Percentiles rank a stretch among this genome's conserved stretches.
These are phyloP conservation scores for Tinea semifulvella DNA, from an alignment of 2,888 invertebrate genomes.

Conservation along the genomic window DNA sequence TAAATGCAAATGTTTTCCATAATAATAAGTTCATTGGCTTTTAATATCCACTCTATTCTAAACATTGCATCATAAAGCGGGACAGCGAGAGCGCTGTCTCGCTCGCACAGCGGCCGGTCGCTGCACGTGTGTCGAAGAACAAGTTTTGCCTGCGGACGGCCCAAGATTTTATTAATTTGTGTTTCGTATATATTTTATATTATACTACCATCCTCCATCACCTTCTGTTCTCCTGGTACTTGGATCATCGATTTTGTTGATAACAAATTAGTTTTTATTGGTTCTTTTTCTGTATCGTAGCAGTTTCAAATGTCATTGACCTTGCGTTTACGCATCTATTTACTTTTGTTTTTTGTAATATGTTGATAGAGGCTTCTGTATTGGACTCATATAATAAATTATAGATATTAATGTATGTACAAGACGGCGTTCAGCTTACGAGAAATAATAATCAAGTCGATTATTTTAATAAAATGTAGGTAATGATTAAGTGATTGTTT, in stretches of 20 bases:
- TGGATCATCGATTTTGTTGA: slow-evolving; percentile 51
- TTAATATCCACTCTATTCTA: slow-evolving; percentile 38
- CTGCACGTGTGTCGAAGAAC: slow-evolving; percentile 60
- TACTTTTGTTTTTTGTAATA: neutral
- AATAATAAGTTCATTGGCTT: slow-evolving; percentile 4
- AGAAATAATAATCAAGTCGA: too few relatives aligned
- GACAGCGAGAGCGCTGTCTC: slow-evolving; percentile 28
- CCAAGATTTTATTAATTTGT: slow-evolving; percentile 64
- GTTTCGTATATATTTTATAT: slow-evolving; percentile 42
- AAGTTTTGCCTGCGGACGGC: slow-evolving; percentile 49
- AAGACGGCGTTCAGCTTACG: too few relatives aligned
- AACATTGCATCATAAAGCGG: slow-evolving; percentile 35
- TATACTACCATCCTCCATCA: slow-evolving; percentile 18
- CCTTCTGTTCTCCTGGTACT: slow-evolving; percentile 33
- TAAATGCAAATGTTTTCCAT: slow-evolving; percentile 1
- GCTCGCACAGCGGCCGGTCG: slow-evolving; percentile 36
- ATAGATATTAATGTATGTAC: neutral
- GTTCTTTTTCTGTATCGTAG: neutral
- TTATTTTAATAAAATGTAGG: too few relatives aligned
- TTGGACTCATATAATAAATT: neutral
- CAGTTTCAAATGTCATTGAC: neutral
- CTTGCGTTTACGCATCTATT: slow-evolving; percentile 1
- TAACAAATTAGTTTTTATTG: slow-evolving; percentile 51
- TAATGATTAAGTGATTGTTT: too few relatives aligned
- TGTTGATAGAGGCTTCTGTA: neutral